Conservation (phyloP, 1,140 invertebrate genomes). For the Caenorhabditis inopinata region DNA sequence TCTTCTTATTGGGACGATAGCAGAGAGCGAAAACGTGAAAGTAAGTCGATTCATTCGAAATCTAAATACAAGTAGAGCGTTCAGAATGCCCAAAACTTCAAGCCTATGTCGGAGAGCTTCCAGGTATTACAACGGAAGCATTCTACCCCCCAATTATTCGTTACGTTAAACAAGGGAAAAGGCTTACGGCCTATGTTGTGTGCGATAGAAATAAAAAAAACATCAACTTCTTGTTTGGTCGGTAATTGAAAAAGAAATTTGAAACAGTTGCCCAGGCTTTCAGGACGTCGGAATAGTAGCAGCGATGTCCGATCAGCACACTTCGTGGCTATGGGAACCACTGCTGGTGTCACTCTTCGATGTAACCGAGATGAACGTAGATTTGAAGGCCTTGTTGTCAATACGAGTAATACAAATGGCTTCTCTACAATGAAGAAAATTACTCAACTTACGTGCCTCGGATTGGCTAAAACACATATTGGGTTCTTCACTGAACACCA, state of each 20-base stretch:
- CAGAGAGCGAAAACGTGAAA: neutral
- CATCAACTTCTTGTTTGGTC: neutral
- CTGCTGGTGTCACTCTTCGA: neutral
- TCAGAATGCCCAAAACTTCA: neutral
- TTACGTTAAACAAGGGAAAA: neutral
- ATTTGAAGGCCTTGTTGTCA: neutral
- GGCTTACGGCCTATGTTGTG: neutral
- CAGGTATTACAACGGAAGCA: neutral
- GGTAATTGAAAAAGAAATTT: neutral
- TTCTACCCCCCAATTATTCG: slow-evolving; percentile 5
- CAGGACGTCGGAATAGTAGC: neutral
- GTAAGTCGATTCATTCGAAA: neutral
- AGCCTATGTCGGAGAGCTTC: neutral
- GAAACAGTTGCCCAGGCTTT: neutral
- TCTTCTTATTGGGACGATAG: neutral
- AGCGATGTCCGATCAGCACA: neutral
- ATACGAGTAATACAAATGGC: neutral
- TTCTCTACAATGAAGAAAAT: neutral
- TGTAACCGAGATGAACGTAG: neutral
- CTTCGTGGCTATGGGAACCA: neutral
- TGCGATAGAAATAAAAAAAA: neutral
- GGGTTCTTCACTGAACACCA: neutral
- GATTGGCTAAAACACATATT: neutral
- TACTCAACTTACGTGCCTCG: neutral
- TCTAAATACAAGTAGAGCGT: neutral